phyloP scores from a whole-genome alignment of 2,113 vertebrate genomes.

The Eulacestoma nigropectus region DNA sequence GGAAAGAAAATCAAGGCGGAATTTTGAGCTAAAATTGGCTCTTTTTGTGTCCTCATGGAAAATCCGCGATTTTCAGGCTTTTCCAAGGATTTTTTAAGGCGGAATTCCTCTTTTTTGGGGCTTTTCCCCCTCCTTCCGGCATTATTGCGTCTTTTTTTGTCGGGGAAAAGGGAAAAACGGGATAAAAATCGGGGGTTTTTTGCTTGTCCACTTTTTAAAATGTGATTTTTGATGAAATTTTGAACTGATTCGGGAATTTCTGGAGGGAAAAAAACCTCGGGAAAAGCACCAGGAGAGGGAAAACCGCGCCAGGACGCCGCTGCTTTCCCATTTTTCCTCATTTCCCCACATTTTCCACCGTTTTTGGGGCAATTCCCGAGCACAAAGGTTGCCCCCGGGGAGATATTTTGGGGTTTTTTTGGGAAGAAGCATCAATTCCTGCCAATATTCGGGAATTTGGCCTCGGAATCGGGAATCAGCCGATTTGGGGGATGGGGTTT shows the following conservation, averaged over 20 bases:
- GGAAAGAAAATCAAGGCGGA: background rate
- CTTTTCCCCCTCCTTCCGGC: background rate
- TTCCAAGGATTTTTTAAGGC: background rate
- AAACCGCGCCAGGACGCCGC: background rate
- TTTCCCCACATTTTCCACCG: background rate
- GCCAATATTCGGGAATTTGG: background rate
- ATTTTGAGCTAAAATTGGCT: background rate
- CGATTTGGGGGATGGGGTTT: background rate
- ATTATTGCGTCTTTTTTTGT: background rate
- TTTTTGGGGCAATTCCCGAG: background rate
- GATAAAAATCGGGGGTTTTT: background rate
- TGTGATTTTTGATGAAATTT: background rate
- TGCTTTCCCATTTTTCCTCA: background rate
- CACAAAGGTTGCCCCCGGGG: background rate
- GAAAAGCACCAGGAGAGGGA: background rate
- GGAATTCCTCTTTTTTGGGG: background rate
- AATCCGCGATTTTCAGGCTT: background rate
- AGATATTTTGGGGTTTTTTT: background rate
- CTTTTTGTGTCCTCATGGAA: background rate
- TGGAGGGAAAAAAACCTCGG: background rate
- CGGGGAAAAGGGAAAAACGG: background rate
- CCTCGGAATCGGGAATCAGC: background rate
- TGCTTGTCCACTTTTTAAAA: fast-evolving
- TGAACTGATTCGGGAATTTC: background rate
- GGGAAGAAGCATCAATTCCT: background rate